Evolutionary conservation across 2,888 invertebrate species (phyloP).

Genomic region (Epirrita christyi): DNA sequence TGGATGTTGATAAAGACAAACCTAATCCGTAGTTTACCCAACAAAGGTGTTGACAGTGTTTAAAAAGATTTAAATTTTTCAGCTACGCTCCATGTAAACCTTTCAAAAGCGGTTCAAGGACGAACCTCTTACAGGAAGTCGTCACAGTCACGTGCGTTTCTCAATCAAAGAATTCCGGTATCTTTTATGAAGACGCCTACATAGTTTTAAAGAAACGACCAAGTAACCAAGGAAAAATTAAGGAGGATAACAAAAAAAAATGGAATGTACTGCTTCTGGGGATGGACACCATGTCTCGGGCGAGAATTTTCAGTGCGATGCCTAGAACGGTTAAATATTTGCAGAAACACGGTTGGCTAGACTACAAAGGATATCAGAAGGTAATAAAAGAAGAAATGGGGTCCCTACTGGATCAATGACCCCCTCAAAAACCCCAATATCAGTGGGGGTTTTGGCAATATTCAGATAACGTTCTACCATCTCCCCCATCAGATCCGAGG

Average conservation of each 20-base stretch:
- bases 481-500: too few relatives aligned
- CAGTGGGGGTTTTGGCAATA: too few relatives aligned
- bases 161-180: conserved; percentile 12
- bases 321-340: conserved; percentile 88
- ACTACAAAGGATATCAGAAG: conserved; percentile 75
- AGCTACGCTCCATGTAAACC: conserved; percentile 52
- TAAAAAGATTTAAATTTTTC: conserved; percentile 29
- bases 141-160: conserved; percentile 53
- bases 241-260: conserved; percentile 19
- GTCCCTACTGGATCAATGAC: too few relatives aligned
- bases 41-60: too few relatives aligned
- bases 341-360: conserved; percentile 87
- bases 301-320: conserved; percentile 90
- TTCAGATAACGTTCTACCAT: too few relatives aligned
- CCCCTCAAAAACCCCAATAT: too few relatives aligned
- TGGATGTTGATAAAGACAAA: too few relatives aligned
- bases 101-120: conserved; percentile 49
- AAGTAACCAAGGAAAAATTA: conserved; percentile 7
- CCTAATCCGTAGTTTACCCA: too few relatives aligned
- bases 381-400: too few relatives aligned
- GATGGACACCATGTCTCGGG: conserved; percentile 92
- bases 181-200: conserved; percentile 58
- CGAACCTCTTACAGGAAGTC: conserved; percentile 50
- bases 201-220: conserved; percentile 50
- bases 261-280: conserved; percentile 90